Evolutionary conservation across 35 echinoderm and acorn worm species (phyloP), one percentile per base, ranked within the genome.

Genomic region (Lytechinus variegatus): DNA sequence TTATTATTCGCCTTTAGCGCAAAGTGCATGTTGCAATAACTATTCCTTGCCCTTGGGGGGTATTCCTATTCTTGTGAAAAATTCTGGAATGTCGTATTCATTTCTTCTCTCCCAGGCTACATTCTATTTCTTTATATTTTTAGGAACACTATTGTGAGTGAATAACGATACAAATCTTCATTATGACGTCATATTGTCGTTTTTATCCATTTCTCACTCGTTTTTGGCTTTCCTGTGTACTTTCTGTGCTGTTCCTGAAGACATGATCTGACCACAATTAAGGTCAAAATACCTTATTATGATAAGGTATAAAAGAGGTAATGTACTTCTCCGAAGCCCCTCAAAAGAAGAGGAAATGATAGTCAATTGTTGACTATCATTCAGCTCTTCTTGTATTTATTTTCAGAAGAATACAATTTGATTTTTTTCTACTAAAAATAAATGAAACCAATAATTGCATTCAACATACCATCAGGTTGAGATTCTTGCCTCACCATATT

Each of bases 11-110:
- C 19, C 19, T 79, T 79, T 79, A 79, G 16, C 66, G 19, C 66
- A 79, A 79, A 79, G 66, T 79, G n/a, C 66, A 79, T 79, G 66
- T 79, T 79, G 66, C 66, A 16, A 79, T 79, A 79, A 79, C 61
- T 16, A 79, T 79, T 7, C 66, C 66, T 44, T 16, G 66, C 66
- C 66, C 14, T 79, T 79, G 66, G 8, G 66, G 66, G 66, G 66
- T 44, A 79, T 79, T 79, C 66, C 61, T 79, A 4, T 79, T 79
- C 56, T 58, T 24, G 66, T 4, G 21, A 6, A 6, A 79, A 79
- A 79, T 21, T 24, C 1, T 79, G 66, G 66, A 79, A 79, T 79
- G 66, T 24, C 66, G 66, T 24, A 79, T 79, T 79, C n/a, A 79
- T 79, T 79, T 79, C 66, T 79, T 79, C 16, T 79, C n/a, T 24